phyloP scores from a whole-genome alignment of 2,113 vertebrate species.

The Maccullochella peelii region DNA sequence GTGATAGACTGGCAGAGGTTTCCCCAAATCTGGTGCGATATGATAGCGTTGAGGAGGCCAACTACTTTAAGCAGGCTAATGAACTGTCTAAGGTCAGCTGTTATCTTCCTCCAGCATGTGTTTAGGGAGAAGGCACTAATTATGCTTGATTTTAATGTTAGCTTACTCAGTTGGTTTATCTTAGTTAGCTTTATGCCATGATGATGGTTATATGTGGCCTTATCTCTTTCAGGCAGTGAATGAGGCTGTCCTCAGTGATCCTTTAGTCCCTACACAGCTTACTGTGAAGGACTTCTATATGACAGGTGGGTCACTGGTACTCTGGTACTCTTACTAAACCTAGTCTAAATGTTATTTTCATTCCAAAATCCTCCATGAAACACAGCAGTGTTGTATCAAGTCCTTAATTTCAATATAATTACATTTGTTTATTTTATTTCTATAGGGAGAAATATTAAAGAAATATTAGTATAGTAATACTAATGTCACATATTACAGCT shows the following conservation, averaged over 20 bases:
- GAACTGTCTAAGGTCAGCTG: conserved; percentile 91
- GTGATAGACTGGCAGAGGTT: conserved; percentile 89
- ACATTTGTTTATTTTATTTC: not conserved
- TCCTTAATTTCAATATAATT: not conserved
- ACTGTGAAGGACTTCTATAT: conserved; percentile 96
- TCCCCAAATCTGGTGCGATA: conserved; percentile 94
- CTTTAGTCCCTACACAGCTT: conserved; percentile 92
- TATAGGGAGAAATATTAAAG: not conserved
- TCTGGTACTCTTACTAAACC: not conserved
- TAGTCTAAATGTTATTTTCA: not conserved
- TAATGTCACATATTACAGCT: not conserved
- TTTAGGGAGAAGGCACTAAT: not conserved
- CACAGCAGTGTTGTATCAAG: not conserved
- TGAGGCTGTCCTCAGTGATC: conserved; percentile 88
- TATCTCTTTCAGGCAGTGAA: conserved; percentile 86
- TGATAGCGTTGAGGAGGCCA: conserved; percentile 92
- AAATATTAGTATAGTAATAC: not conserved
- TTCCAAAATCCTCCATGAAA: conserved; percentile 6
- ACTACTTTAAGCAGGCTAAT: conserved; percentile 93
- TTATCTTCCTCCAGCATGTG: conserved; percentile 24
- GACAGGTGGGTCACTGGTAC: conserved; percentile 86
- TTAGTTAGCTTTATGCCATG: conserved; percentile 5
- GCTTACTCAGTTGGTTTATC: conserved; percentile 15
- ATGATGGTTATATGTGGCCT: conserved; percentile 17
- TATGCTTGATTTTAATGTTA: not conserved